Evolutionary conservation across 1,140 invertebrate genomes (phyloP), one percentile per base, ranked within the genome.

Genomic region (Diorhabda sublineata): DNA sequence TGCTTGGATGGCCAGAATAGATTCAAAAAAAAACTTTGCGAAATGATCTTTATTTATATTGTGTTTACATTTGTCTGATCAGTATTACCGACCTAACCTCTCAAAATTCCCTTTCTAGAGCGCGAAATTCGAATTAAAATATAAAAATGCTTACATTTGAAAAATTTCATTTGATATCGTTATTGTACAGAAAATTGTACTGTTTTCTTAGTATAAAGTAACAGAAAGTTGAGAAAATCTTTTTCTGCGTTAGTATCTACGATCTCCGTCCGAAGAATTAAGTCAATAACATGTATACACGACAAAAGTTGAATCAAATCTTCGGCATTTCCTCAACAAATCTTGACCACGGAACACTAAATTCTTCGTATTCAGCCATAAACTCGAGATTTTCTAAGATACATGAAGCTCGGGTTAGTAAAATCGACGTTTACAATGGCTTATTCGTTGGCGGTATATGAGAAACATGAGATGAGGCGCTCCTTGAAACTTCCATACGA

Each of bases 371-470:
- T 41, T 61, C 59, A 43, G 42, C 8, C 26, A 61, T 61, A 61
- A 61, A 61, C 26, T 61, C 5, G 5, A 41, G 42, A 42, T 26
- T 61, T n/a, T 61, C 26, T 52, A n/a, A 52, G 47, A 52, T 52
- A 7, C 59, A 43, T 42, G 59, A 43, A 61, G 11, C 59, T 42
- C 26, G 59, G 9, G 42, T 58, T 43, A 43, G 26, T 42, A 41
- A 61, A 61, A 11, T 8, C 8, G 59, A 61, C 59, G 59, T 61
- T 61, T 61, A 61, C 59, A 61, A 61, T 61, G 26, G 59, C 59
- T 43, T 42, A 42, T 26, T 43, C 26, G 26, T 9, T 61, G 59
- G 42, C 59, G 26, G 59, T 42, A 42, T 11, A 61, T 8, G 59
- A 61, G 59, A 43, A 61, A 61, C 59, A 61, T 43, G 59, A 61